A percentile compares a stretch with the other conserved stretches of the same genome.
Conservation (phyloP, 2,113 vertebrate genomes). For the Micromys minutus region DNA sequence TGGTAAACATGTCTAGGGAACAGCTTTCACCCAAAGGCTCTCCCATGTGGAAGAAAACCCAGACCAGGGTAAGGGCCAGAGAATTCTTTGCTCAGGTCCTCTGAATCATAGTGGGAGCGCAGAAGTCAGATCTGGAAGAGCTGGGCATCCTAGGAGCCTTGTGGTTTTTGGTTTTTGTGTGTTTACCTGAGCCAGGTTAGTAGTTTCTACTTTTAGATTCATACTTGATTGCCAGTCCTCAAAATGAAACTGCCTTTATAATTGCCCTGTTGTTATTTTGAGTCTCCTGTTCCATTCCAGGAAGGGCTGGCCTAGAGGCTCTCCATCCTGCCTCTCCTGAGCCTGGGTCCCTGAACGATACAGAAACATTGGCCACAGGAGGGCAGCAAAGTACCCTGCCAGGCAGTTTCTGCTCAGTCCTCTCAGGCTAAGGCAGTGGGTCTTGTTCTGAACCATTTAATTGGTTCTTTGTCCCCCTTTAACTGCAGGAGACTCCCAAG, state of each 20-base stretch:
- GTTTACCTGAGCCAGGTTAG: not conserved
- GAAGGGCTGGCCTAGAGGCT: too few relatives aligned
- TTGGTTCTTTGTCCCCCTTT: not conserved
- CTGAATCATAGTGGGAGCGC: not conserved
- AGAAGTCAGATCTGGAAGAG: not conserved
- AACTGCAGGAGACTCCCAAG: not conserved
- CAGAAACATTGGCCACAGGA: not conserved
- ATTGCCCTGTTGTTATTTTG: not conserved
- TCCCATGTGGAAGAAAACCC: not conserved
- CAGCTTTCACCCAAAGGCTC: not conserved
- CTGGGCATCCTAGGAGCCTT: not conserved
- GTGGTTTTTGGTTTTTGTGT: not conserved
- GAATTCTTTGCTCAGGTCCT: not conserved
- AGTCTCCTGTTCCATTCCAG: not conserved
- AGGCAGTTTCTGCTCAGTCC: not conserved
- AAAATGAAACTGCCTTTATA: not conserved
- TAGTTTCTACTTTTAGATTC: not conserved
- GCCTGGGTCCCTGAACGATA: not conserved
- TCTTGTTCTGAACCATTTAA: not conserved
- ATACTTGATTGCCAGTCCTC: not conserved
- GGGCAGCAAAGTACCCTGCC: conserved; percentile 5
- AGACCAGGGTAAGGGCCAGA: not conserved
- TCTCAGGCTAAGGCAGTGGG: not conserved
- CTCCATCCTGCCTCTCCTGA: not conserved
- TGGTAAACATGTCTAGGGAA: not conserved